Base-by-base conservation (phyloP, 2,113 vertebrate species). In the Elephantulus edwardii region DNA sequence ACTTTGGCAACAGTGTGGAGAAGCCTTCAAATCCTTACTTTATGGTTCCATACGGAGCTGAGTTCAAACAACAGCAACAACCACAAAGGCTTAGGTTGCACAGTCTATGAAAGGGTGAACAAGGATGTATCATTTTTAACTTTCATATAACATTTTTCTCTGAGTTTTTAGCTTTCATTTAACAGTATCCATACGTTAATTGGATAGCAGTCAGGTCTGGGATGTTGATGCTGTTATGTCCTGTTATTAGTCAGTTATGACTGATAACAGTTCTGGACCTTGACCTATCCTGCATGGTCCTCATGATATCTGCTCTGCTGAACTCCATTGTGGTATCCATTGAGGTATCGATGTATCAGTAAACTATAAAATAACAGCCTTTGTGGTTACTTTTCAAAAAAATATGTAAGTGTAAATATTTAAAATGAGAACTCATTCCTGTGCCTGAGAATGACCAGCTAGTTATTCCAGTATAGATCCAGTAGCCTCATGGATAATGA, bases 21-120 rank as follows among this genome's bases (percentile, higher is more conserved):
- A 93, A 94, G 58, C 26, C 58, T 8, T 60, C 54, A 22, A 94
- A 95, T 91, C 89, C 88, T 97, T 95, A 46, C 76, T 96, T 95
- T 96, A 83, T 9, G 1, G 75, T 94, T 92, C 75, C 86, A 76
- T 96, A 95, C 97, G 92, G 88, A 95, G 84, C 85, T 91, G 91
- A 95, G 70, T 94, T 93, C 94, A 66, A 88, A 92, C 92, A 92
- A 87, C 44, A 70, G 33, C 1, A 93, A 94, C 30, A 62, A 94
- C 93, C 91, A 58, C 92, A 94, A 91, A 6, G 48, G 17, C 40
- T 93, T 93, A 94, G 90, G 95, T 95, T 96, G 95, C 90, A 89
- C 64, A 84, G 74, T 50, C 71, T 96, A 3, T 74, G 38, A 93
- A 83, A 83, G 83, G 88, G 71, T 64, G 91, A 96, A 30, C 40